Percentiles rank a stretch among this genome's conserved stretches.
Evolutionary conservation across 2,888 invertebrate genomes (phyloP).

Genomic region (Baccha elongata): DNA sequence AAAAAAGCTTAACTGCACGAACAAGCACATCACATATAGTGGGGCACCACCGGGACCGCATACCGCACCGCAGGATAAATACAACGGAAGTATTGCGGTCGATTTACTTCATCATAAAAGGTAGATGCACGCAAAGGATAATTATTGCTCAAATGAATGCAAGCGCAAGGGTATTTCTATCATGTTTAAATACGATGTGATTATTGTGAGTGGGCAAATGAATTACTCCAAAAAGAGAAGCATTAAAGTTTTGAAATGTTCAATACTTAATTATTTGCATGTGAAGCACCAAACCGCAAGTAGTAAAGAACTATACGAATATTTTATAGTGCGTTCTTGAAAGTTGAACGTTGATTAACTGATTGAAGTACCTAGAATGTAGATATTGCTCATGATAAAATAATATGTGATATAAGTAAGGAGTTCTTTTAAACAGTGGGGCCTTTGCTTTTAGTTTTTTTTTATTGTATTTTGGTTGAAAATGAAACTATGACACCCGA

Average conservation of each 20-base stretch:
- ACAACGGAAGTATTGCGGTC: constrained; percentile 12
- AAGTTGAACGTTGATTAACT: neutral
- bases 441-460: too few relatives aligned
- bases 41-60: too few relatives aligned
- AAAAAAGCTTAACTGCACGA: constrained; percentile 4
- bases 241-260: neutral
- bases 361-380: neutral
- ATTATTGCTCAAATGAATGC: neutral
- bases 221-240: neutral
- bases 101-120: constrained; percentile 13
- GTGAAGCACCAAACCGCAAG: neutral
- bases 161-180: neutral
- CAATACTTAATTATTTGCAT: neutral
- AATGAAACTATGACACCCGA: too few relatives aligned
- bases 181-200: neutral
- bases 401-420: too few relatives aligned
- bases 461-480: too few relatives aligned
- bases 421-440: too few relatives aligned
- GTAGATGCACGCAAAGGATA: constrained; percentile 57
- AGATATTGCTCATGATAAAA: too few relatives aligned
- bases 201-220: neutral
- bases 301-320: neutral
- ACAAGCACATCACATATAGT: neutral
- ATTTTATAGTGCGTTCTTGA: constrained; percentile 2
- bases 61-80: constrained; percentile 6